Conservation (phyloP, 2,797 vertebrate genomes). For the Linurgus olivaceus region DNA sequence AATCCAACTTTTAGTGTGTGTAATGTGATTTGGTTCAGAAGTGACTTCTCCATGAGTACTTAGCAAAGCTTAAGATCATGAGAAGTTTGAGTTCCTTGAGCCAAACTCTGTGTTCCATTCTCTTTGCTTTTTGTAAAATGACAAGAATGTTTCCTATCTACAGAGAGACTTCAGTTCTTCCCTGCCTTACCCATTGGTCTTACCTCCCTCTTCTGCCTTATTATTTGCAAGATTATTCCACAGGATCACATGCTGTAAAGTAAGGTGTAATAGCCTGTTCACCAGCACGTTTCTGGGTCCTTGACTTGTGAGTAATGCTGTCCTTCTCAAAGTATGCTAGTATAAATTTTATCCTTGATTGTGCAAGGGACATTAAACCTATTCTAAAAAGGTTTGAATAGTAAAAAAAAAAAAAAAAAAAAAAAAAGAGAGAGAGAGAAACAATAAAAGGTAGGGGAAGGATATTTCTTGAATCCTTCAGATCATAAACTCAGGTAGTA, state of each 20-base stretch:
- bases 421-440: fast-evolving
- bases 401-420: background rate
- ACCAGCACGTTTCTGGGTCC: background rate
- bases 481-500: background rate
- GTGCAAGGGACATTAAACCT: background rate
- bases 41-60: background rate
- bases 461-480: background rate
- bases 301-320: background rate
- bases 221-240: background rate
- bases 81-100: background rate
- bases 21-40: slow-evolving; percentile 4
- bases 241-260: background rate
- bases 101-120: background rate
- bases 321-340: background rate
- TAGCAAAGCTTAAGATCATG: background rate
- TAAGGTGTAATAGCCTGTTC: background rate
- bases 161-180: background rate
- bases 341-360: background rate
- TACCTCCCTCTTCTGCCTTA: background rate
- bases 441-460: fast-evolving
- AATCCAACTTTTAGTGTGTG: background rate
- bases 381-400: background rate
- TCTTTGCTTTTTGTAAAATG: background rate
- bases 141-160: background rate
- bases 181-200: background rate